Evolutionary conservation across 1,140 invertebrate genomes (phyloP).

Genomic region (Conopomorpha cramerella): DNA sequence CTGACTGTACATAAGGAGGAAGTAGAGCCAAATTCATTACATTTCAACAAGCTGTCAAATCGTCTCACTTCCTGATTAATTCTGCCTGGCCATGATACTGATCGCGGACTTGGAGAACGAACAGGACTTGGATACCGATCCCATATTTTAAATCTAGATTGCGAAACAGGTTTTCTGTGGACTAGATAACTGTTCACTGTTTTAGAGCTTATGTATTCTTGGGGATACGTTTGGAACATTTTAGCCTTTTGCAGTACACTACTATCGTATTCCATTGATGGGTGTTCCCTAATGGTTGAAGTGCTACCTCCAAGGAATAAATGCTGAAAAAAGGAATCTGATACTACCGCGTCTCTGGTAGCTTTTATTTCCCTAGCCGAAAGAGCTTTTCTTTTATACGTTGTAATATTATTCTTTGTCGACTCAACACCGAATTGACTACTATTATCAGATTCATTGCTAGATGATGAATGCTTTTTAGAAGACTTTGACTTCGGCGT

Average conservation of each 20-base stretch:
- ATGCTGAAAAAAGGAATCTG: conserved; percentile 72
- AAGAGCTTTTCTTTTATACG: conserved; percentile 11
- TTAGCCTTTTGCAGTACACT: conserved; percentile 67
- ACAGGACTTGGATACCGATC: conserved; percentile 58
- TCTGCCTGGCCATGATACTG: conserved; percentile 53
- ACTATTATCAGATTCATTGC: conserved; percentile 12
- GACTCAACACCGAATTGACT: conserved; percentile 27
- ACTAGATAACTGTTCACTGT: conserved; percentile 66
- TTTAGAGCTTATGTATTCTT: conserved; percentile 53
- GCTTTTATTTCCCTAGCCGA: conserved; percentile 59
- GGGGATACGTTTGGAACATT: conserved; percentile 62
- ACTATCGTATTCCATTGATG: conserved; percentile 40
- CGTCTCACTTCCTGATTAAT: conserved; percentile 37
- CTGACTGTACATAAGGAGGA: conserved; percentile 40
- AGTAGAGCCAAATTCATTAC: conserved; percentile 33
- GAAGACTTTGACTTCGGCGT: conserved; percentile 11
- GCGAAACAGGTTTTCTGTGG: conserved; percentile 70
- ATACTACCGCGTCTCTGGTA: conserved; percentile 61
- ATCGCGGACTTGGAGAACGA: conserved; percentile 26
- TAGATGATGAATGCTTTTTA: conserved; percentile 13
- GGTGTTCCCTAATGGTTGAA: conserved; percentile 24
- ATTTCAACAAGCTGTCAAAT: conserved; percentile 39
- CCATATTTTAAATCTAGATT: conserved; percentile 72
- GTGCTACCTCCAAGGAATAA: conserved; percentile 63
- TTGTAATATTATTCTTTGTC: too few species aligned